Base-by-base conservation (phyloP, 2,888 invertebrate genomes). In the Pteria penguin region DNA sequence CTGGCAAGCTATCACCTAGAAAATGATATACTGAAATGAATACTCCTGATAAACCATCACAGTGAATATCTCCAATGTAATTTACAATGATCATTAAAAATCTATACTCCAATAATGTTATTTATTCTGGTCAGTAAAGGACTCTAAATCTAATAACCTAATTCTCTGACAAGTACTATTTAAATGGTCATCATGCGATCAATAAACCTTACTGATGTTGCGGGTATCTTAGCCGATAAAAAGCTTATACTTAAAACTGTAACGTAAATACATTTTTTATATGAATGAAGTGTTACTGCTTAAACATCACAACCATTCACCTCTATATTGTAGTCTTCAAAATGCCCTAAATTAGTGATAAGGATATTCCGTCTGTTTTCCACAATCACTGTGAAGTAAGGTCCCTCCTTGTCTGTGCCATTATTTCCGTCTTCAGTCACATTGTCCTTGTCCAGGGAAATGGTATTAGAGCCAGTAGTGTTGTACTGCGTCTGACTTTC, bases 321-420 rank as follows among this genome's bases (percentile, higher is more conserved):
- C 88, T 90, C 90, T 55, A 92, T 89, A 74, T 84, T 89, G 75
- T 92, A 92, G 71, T 90, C 90, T 66, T 88, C 83, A 79, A 88
- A 91, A 76, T 91, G 91, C 2, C 86, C 84, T 26, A 92, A 84
- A 62, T 90, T 89, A 4, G 86, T 79, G 4, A 92, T 83, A 36
- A 84, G 70, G 88, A 76, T 58, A 14, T 68, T 26, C 22, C 85
- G 82, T 27, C 83, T 84, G 18, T 81, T 82, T 65, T 88, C 86
- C 4, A 91, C 90, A 4, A 81, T 76, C 8, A 84, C 82, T 66
- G 77, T 81, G 24, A 76, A 76, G 61, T 75, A 81, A 0, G 79
- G 76, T 26, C 75, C 74, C 8, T 68, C 36, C 5, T 31, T 60
- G 52, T 79, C 81, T 18, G 54, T 33, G 22, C 24, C 57, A 5